Percentiles rank a stretch among this genome's conserved stretches.
phyloP scores from a whole-genome alignment of 92 coral and sea anemone genomes.

The Epizoanthus stellaris region DNA sequence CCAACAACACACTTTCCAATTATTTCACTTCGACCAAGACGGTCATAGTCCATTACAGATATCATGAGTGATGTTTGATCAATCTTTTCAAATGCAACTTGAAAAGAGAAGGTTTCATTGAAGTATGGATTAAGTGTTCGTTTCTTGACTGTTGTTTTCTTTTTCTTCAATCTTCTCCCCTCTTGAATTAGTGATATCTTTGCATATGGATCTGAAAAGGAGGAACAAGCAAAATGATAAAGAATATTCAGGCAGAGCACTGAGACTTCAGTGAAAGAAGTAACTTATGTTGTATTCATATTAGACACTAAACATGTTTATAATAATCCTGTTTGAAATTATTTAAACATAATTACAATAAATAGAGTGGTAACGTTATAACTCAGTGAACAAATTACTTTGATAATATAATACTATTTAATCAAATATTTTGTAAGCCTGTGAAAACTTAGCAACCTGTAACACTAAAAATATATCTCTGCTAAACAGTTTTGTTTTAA shows the following conservation, averaged over 20 bases:
- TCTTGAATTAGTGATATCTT: conserved; percentile 92
- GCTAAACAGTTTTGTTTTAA: too few relatives aligned
- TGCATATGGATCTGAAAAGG: conserved; percentile 86
- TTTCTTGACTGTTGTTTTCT: conserved; percentile 97
- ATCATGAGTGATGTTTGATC: conserved; percentile 89
- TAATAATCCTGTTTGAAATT: too few relatives aligned
- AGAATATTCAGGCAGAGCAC: too few relatives aligned
- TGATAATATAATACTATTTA: too few relatives aligned
- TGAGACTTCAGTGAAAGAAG: too few relatives aligned
- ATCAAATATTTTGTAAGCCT: too few relatives aligned
- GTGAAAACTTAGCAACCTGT: too few relatives aligned
- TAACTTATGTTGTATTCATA: background rate
- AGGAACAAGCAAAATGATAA: background rate
- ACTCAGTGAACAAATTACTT: too few relatives aligned
- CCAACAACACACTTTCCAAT: conserved; percentile 98
- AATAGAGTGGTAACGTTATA: too few relatives aligned
- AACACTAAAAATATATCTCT: too few relatives aligned
- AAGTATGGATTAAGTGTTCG: conserved; percentile 95
- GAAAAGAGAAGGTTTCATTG: conserved; percentile 94
- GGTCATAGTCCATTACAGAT: conserved; percentile 91
- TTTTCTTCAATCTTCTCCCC: conserved; percentile 92
- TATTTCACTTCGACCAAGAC: conserved; percentile 95
- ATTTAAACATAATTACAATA: too few relatives aligned
- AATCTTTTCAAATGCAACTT: conserved; percentile 94
- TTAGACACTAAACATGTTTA: too few relatives aligned